Base-by-base conservation (phyloP, 2,888 invertebrate genomes). In the Sarcophaga carnaria region DNA sequence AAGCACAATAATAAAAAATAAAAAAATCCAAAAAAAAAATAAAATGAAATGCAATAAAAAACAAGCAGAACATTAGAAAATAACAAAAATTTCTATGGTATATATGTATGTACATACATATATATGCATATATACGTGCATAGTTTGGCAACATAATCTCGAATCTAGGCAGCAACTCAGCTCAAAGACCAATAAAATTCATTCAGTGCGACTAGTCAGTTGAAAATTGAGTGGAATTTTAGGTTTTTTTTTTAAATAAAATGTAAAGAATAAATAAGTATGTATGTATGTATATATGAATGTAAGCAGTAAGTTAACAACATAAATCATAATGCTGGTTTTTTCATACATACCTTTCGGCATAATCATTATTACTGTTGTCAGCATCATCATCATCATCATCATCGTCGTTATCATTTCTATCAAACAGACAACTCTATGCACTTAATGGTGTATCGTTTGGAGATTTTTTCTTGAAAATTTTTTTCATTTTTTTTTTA, bases 131-230 rank as follows among this genome's bases (percentile, higher is more conserved):
- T 17, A 14, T 14, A 49, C 2, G 14, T 80, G 20, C 12, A 71
- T 45, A 27, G 22, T 72, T 76, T 76, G 71, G 80, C 76, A 76
- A 70, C 60, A 84, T 76, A 84, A 72, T 76, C 60, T 37, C 20
- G 37, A 63, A 63, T 12, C 54, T 54, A 63, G 17, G 27, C 27
- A 62, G 47, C 47, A 62, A 62, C 27, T 60, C 66, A 66, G 10
- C 60, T 67, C 2, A 62, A 62, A 63, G 17, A 69, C 37, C 49
- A 75, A 69, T 80, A 69, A 75, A 80, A 72, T 62, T 17, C 47
- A 49, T 20, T 47, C 47, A n/a, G 1, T 47, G 54, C 54, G 20
- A 67, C 45, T 4, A 67, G 20, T 20, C 67, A 67, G 54, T 54
- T 17, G 54, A 54, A 54, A 54, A 54, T 54, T 54, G 54, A 54